These are phyloP conservation scores for Thymelicus sylvestris DNA, from an alignment of 2,888 invertebrate genomes.

Conservation along the genomic window DNA sequence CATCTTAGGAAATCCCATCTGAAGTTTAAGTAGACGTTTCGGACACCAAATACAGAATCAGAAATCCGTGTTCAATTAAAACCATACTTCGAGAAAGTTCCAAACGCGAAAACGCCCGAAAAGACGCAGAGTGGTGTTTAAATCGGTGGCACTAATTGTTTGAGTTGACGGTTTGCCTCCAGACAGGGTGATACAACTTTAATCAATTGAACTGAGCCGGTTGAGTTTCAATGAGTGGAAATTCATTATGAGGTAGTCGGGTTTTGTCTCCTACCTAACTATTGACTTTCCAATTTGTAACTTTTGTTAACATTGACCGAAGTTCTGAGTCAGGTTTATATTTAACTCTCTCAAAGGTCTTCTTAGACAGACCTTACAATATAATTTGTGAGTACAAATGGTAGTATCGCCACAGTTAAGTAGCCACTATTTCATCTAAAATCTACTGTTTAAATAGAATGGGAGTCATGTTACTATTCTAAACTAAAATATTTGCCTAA, in stretches of 20 bases:
- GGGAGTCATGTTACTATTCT: too few relatives aligned
- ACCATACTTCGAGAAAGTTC: slow-evolving; percentile 46
- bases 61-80: slow-evolving; percentile 47
- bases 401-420: too few relatives aligned
- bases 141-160: slow-evolving; percentile 30
- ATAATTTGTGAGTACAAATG: too few relatives aligned
- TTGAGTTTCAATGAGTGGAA: slow-evolving; percentile 9
- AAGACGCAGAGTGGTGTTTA: slow-evolving; percentile 26
- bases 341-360: not conserved
- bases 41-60: slow-evolving; percentile 34
- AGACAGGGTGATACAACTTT: slow-evolving; percentile 34
- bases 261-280: not conserved
- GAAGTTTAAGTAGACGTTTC: slow-evolving; percentile 21
- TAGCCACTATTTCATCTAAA: too few relatives aligned
- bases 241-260: slow-evolving; percentile 7
- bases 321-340: not conserved
- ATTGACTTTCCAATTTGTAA: not conserved
- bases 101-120: slow-evolving; percentile 35
- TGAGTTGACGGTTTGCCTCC: slow-evolving; percentile 30
- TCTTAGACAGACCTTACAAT: not conserved
- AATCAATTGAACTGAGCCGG: slow-evolving; percentile 24
- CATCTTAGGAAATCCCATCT: slow-evolving; percentile 27
- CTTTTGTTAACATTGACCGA: not conserved
- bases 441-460: too few relatives aligned
- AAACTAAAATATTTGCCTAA: too few relatives aligned